Evolutionary conservation across 2,888 invertebrate genomes (phyloP).

Genomic region (Pycnomerus fuliginosus): DNA sequence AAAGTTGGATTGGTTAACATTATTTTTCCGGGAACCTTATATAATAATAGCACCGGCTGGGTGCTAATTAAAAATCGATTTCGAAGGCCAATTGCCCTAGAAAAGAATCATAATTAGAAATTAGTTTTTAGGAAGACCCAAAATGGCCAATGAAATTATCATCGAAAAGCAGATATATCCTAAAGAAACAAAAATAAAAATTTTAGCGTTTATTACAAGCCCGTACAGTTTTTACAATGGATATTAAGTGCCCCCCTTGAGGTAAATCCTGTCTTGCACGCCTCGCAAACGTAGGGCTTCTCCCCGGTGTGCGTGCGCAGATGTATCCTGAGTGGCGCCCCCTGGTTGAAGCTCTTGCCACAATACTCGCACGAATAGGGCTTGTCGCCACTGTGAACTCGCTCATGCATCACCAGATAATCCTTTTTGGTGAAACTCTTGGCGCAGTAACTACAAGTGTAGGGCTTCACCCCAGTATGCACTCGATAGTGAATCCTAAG

Average conservation of each 20-base stretch:
- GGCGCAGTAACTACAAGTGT: slow-evolving; percentile 42
- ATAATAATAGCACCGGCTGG: no score
- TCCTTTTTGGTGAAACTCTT: slow-evolving; percentile 47
- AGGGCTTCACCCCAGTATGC: slow-evolving; percentile 47
- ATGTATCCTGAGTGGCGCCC: slow-evolving; percentile 62
- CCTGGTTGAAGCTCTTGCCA: slow-evolving; percentile 63
- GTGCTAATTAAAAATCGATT: no score
- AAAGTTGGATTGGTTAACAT: no score
- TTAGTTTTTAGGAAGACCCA: no score
- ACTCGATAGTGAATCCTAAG: slow-evolving; percentile 43
- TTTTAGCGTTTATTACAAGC: neutral
- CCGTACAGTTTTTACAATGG: slow-evolving; percentile 51
- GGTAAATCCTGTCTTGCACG: slow-evolving; percentile 59
- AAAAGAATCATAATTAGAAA: no score
- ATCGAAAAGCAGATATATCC: no score
- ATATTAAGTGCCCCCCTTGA: slow-evolving; percentile 58
- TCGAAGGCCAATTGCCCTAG: no score
- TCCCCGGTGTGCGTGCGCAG: slow-evolving; percentile 63
- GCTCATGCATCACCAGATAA: slow-evolving; percentile 60
- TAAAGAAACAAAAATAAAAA: no score
- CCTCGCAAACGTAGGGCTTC: slow-evolving; percentile 55
- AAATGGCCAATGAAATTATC: neutral
- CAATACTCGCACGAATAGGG: slow-evolving; percentile 63
- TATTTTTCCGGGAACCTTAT: no score
- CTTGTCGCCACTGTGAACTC: slow-evolving; percentile 63